Evolutionary conservation across 2,113 vertebrate species (phyloP), one percentile per base, ranked within the genome.

Genomic region (Oplegnathus fasciatus): DNA sequence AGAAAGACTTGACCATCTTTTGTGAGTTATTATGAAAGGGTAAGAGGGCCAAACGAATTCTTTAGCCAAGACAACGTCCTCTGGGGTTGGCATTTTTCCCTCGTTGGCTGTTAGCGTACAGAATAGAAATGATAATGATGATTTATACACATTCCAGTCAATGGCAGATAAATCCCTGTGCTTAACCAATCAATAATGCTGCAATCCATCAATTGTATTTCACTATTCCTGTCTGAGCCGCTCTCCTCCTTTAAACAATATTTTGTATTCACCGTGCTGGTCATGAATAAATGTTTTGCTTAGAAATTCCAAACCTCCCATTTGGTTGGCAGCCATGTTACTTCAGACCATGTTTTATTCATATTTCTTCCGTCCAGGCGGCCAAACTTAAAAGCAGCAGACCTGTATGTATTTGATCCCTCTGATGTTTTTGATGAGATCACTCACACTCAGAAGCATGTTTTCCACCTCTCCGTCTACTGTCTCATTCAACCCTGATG

Each of bases 1-100:
- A 86, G 87, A 92, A 93, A 89, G 84, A 88, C 80, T 88, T 80
- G 89, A 88, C 90, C 92, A 92, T 93, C 85, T 88, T 89, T 85
- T 76, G 57, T 94, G 94, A 96, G 92, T 95, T 95, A 95, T 95
- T 93, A 90, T 90, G 54, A 80, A 82, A 92, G 94, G 95, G 89
- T 86, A 91, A 72, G 65, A 83, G 93, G 91, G 94, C 89, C 94
- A 93, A 93, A 94, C 46, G 11, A 88, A 94, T 95, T 92, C 85
- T 90, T 93, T 87, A 91, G 79, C 85, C 60, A 9, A 58, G 74
- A 91, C 72, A 86, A 89, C 80, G 65, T 88, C 89, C 69, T 93
- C 75, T 85, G 72, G 57, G 84, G 61, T 90, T 86, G 82, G 78
- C 64, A 75, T 89, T 88, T 93, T 81, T 83, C 48, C 57, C 69